A percentile compares a stretch with the other conserved stretches of the same genome.
These are phyloP conservation scores for Nymphalis urticae DNA, from an alignment of 2,888 invertebrate species.

Conservation along the genomic window DNA sequence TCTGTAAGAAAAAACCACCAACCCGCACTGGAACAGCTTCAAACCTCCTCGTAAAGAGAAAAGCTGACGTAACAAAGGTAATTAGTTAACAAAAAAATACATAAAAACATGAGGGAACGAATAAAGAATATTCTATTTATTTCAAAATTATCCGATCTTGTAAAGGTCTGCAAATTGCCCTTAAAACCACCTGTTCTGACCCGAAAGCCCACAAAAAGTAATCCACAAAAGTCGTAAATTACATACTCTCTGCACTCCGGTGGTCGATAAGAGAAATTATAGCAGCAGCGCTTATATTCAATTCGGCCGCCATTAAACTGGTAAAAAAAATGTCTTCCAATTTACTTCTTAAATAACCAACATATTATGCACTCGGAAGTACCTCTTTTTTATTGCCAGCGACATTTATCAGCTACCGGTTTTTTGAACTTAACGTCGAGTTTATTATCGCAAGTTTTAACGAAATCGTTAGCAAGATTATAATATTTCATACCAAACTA, in stretches of 20 bases:
- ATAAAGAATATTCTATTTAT: not conserved
- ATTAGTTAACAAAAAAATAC: not conserved
- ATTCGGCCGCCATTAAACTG: constrained; percentile 26
- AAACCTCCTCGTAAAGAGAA: too few species aligned
- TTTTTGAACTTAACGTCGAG: constrained; percentile 19
- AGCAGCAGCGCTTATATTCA: constrained; percentile 28
- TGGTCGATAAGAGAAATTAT: constrained; percentile 35
- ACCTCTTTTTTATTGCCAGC: constrained; percentile 30
- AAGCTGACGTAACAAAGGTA: too few species aligned
- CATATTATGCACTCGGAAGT: constrained; percentile 28
- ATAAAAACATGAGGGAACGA: not conserved
- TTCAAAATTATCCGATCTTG: not conserved
- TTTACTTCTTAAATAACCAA: constrained; percentile 34
- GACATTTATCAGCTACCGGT: constrained; percentile 35
- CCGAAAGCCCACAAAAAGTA: constrained; percentile 16
- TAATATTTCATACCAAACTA: not conserved
- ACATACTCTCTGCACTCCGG: constrained; percentile 25
- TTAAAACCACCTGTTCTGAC: constrained; percentile 20
- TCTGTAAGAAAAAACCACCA: too few species aligned
- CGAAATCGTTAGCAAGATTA: constrained; percentile 10
- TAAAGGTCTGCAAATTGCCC: not conserved
- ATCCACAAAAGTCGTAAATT: constrained; percentile 23
- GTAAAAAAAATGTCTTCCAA: constrained; percentile 25
- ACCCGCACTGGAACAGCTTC: too few species aligned
- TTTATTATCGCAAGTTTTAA: constrained; percentile 16